Conservation (phyloP, 35 echinoderm and acorn worm species). For the Ptychodera flava region DNA sequence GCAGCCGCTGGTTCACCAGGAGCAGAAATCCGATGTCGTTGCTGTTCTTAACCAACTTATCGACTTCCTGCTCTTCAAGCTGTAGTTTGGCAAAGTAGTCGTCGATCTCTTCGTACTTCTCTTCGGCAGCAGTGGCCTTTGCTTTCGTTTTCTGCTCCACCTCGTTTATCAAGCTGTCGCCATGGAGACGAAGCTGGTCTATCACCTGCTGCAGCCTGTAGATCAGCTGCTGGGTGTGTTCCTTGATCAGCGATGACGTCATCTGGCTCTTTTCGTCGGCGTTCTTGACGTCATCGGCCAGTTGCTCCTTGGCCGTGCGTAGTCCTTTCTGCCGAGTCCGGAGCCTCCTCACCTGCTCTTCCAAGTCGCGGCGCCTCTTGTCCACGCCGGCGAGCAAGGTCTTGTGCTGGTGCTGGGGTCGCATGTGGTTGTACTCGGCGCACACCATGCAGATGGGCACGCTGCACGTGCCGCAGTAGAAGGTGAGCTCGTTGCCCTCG, state of each 20-base stretch:
- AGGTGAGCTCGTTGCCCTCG: background rate
- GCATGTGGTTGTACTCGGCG: background rate
- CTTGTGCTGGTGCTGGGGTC: background rate
- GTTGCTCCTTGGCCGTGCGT: background rate
- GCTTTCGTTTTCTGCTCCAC: background rate
- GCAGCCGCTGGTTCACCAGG: background rate
- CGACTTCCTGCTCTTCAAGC: background rate
- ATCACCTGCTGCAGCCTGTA: background rate
- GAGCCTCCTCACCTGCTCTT: background rate
- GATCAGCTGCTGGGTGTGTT: background rate
- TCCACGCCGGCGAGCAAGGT: background rate
- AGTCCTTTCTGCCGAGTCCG: background rate
- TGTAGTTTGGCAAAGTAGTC: background rate
- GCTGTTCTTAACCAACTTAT: background rate
- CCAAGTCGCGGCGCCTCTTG: background rate
- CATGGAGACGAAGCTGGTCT: background rate
- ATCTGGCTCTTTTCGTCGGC: background rate
- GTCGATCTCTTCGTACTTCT: background rate
- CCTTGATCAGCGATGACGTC: background rate
- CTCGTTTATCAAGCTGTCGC: background rate
- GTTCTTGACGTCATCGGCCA: background rate
- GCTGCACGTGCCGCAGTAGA: background rate
- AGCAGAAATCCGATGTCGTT: background rate
- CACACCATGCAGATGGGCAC: background rate
- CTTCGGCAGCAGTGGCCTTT: background rate